These are phyloP conservation scores for Mobula birostris DNA, from an alignment of 2,113 vertebrate species.

Conservation along the genomic window DNA sequence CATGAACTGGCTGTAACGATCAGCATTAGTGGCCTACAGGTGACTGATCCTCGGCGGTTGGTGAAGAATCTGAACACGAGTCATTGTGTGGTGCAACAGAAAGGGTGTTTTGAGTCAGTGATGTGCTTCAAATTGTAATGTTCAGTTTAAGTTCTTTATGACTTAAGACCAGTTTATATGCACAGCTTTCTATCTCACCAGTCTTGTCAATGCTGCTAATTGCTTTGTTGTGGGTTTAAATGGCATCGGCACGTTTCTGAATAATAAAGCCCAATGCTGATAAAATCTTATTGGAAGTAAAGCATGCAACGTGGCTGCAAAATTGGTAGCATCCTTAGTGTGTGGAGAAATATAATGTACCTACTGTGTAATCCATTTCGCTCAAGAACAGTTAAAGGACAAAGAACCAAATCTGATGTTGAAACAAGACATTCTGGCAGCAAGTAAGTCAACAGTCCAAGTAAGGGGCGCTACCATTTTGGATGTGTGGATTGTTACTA, in stretches of 20 bases:
- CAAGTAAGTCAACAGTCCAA: not conserved
- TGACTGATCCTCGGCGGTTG: not conserved
- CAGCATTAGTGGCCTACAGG: not conserved
- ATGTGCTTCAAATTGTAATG: not conserved
- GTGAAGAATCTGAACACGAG: not conserved
- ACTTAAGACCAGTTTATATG: not conserved
- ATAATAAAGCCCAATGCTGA: not conserved
- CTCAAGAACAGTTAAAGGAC: not conserved
- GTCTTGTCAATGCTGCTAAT: not conserved
- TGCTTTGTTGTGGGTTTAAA: not conserved
- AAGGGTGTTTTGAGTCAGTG: constrained; percentile 10
- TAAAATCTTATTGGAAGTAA: not conserved
- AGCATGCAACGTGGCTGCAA: not conserved
- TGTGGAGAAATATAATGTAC: not conserved
- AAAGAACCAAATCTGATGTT: not conserved
- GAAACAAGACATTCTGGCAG: not conserved
- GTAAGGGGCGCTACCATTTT: not conserved
- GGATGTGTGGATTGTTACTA: not conserved
- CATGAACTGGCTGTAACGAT: not conserved
- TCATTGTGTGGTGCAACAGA: not conserved
- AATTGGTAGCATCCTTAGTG: not conserved
- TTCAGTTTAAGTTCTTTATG: constrained; percentile 9
- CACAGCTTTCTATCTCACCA: not conserved
- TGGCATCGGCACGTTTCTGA: not conserved
- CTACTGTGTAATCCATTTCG: not conserved